Base-by-base conservation (phyloP, 2,113 vertebrate species). In the Corydoras maculifer region DNA sequence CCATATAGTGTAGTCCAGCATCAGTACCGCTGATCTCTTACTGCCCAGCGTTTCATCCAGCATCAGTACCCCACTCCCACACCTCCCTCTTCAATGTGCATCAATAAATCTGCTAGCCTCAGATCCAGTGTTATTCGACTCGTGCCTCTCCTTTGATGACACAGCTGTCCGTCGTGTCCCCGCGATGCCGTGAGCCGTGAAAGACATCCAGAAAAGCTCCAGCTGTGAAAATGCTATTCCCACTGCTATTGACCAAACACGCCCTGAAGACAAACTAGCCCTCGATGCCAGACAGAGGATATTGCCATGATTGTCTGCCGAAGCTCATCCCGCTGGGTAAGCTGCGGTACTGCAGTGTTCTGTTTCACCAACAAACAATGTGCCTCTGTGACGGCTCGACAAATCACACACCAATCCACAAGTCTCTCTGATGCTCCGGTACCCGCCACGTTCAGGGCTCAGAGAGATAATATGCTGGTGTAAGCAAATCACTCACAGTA, bases 161-260 rank as follows among this genome's bases (percentile, higher is more conserved):
- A 50, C 49, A 55, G 50, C 51, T 55, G 59, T 55, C 14, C 35
- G 59, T 43, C 49, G 53, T 51, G 53, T 12, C 8, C 2, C 12
- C 55, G 61, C n/a, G 69, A n/a, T 15, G 13, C 55, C 31, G 25
- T 58, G n/a, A 14, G 9, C 62, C 49, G 48, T 70, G 55, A 72
- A 76, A 62, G 62, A 51, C 58, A 57, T 31, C 57, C 58, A 18
- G 58, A 29, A 57, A 58, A 58, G 48, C 68, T 74, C 51, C 65
- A 74, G 53, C 64, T 58, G 69, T 57, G 58, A 67, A 76, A 62
- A 75, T 49, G 49, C 58, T 18, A 35, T 29, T 60, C 68, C 62
- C 58, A 8, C 10, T 58, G 2, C 49, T 35, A 29, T 29, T 32
- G 8, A 54, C 29, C 32, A 43, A 64, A 60, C 25, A 65, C 8